Evolutionary conservation across 2,888 invertebrate genomes (phyloP).

Genomic region (Lasius platythorax): DNA sequence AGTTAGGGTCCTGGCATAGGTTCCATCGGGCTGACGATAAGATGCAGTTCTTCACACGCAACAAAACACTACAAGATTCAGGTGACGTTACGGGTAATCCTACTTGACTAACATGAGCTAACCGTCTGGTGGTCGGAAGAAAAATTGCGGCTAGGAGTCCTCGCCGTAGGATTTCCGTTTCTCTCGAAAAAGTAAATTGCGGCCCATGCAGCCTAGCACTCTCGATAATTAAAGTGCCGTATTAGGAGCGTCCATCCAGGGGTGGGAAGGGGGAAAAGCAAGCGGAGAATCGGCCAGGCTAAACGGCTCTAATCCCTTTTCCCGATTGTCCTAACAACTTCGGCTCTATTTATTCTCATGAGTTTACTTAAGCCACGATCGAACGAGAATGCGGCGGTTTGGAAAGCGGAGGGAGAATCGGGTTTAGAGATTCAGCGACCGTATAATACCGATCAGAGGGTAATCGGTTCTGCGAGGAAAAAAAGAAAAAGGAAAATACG

Average conservation of each 20-base stretch:
- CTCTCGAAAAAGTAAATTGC: conserved; percentile 40
- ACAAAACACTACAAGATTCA: conserved; percentile 83
- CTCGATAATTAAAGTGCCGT: conserved; percentile 78
- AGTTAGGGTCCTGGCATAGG: conserved; percentile 58
- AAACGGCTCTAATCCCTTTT: conserved; percentile 67
- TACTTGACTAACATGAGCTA: conserved; percentile 82
- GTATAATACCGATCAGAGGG: conserved; percentile 62
- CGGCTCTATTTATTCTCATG: conserved; percentile 70
- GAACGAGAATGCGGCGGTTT: conserved; percentile 61
- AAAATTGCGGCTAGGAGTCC: conserved; percentile 68
- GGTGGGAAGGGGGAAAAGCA: neutral
- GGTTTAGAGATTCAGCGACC: conserved; percentile 60
- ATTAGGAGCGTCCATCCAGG: conserved; percentile 60
- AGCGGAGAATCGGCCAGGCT: conserved; percentile 47
- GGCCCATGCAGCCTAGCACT: conserved; percentile 65
- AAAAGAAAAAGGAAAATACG: conserved; percentile 15
- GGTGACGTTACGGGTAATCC: conserved; percentile 80
- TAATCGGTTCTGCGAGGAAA: conserved; percentile 51
- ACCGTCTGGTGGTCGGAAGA: conserved; percentile 75
- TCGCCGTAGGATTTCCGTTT: conserved; percentile 53
- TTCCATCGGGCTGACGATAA: conserved; percentile 71
- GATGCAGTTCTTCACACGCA: conserved; percentile 81
- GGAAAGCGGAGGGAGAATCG: conserved; percentile 62
- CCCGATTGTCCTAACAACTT: conserved; percentile 71
- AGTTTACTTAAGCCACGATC: conserved; percentile 67